Evolutionary conservation across 2,888 invertebrate species (phyloP).

Genomic region (Ptychoptera contaminata): DNA sequence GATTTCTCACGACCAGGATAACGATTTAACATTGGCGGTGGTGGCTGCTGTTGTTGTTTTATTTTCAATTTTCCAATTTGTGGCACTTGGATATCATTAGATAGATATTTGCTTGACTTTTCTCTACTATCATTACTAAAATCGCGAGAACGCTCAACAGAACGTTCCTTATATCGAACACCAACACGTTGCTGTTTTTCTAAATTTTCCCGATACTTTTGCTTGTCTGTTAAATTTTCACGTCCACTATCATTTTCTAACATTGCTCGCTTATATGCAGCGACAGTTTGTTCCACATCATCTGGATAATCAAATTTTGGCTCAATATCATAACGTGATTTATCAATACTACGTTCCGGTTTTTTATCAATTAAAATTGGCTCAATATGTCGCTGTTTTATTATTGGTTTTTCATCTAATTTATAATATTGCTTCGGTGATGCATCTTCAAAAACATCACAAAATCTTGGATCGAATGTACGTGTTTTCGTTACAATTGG

Average conservation of each 20-base stretch:
- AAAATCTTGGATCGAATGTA: slow-evolving; percentile 6
- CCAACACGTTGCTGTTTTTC: slow-evolving; percentile 2
- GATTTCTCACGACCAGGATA: slow-evolving; percentile 1
- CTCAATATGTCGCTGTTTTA: not conserved
- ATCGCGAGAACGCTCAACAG: slow-evolving; percentile 17
- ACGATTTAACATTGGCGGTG: slow-evolving; percentile 4
- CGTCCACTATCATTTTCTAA: slow-evolving; percentile 14
- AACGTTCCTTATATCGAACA: slow-evolving; percentile 8
- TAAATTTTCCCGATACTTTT: slow-evolving; percentile 24
- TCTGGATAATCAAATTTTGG: slow-evolving; percentile 15
- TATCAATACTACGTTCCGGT: slow-evolving; percentile 17
- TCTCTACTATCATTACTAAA: not conserved
- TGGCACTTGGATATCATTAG: slow-evolving; percentile 12
- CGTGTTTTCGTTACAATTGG: slow-evolving; percentile 6
- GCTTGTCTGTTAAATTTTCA: slow-evolving; percentile 29
- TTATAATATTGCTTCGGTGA: not conserved
- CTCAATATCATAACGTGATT: not conserved
- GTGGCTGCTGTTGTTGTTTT: slow-evolving; percentile 14
- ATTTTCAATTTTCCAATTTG: slow-evolving; percentile 12
- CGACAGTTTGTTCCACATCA: slow-evolving; percentile 14
- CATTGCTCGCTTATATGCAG: not conserved
- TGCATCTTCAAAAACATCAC: slow-evolving; percentile 6
- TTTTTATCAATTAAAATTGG: not conserved
- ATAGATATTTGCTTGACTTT: slow-evolving; percentile 15
- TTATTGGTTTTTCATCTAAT: not conserved